Conservation (phyloP, 2,888 invertebrate genomes). For the Cryptosula pallasiana region DNA sequence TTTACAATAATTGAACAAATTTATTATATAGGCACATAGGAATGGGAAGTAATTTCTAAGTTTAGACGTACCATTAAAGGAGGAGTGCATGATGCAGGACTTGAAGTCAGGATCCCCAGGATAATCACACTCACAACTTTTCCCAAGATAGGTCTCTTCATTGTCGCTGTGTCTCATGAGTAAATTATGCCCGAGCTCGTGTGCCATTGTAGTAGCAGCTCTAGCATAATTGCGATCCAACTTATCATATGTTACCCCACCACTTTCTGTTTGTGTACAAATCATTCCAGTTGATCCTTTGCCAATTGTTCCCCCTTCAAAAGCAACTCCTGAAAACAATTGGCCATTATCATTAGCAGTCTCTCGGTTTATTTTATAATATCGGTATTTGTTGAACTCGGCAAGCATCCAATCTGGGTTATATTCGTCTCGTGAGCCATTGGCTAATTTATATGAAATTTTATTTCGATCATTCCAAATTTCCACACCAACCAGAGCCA, state of each 20-base stretch:
- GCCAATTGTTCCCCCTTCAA: conserved; percentile 31
- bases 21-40: too few relatives aligned
- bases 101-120: neutral
- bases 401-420: conserved; percentile 84
- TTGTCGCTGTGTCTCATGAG: conserved; percentile 88
- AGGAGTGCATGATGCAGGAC: neutral
- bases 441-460: conserved; percentile 64
- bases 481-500: conserved; percentile 90
- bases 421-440: conserved; percentile 35
- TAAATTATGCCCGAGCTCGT: conserved; percentile 98
- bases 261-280: neutral
- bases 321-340: conserved; percentile 57
- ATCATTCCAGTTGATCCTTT: neutral
- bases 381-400: conserved; percentile 83
- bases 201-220: conserved; percentile 95
- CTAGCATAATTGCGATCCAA: conserved; percentile 50
- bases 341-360: conserved; percentile 97
- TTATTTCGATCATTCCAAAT: conserved; percentile 88
- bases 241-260: neutral
- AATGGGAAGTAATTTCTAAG: too few relatives aligned
- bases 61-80: neutral
- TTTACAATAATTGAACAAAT: too few relatives aligned
- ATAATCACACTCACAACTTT: neutral
- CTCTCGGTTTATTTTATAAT: conserved; percentile 68
- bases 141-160: neutral